Percentiles rank a stretch among this genome's conserved stretches.
phyloP scores from a whole-genome alignment of 1,140 invertebrate species.

The Tenebrio molitor region DNA sequence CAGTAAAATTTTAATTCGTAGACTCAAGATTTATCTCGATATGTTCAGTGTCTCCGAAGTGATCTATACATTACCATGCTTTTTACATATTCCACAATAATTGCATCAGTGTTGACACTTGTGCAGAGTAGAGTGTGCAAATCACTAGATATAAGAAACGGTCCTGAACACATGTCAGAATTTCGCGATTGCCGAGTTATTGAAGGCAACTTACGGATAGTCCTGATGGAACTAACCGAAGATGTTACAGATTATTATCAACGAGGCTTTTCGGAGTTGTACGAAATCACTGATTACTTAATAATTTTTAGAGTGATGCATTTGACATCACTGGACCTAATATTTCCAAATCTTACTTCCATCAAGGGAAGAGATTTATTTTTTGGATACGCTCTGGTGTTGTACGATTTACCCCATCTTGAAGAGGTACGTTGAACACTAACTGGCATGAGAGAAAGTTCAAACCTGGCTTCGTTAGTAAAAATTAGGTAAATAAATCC shows the following conservation, averaged over 20 bases:
- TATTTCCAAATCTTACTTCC: slow-evolving; percentile 95
- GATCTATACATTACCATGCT: no score
- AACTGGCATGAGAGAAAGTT: no score
- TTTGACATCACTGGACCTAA: slow-evolving; percentile 80
- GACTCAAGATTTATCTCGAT: no score
- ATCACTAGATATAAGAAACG: slow-evolving; percentile 57
- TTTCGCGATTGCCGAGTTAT: slow-evolving; percentile 66
- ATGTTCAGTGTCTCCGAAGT: no score
- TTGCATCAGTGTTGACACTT: no score
- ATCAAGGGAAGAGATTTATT: slow-evolving; percentile 90
- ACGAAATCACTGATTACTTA: slow-evolving; percentile 80
- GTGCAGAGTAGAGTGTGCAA: slow-evolving; percentile 55
- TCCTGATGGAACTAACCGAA: slow-evolving; percentile 74
- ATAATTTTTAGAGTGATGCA: slow-evolving; percentile 83
- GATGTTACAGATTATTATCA: slow-evolving; percentile 67
- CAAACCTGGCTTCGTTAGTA: no score
- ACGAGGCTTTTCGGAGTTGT: slow-evolving; percentile 73
- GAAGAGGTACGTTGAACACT: slow-evolving; percentile 52
- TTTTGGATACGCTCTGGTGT: slow-evolving; percentile 91
- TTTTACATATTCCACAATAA: no score
- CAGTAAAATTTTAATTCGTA: no score
- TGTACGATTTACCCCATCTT: slow-evolving; percentile 77
- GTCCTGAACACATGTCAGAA: slow-evolving; percentile 50
- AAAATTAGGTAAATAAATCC: no score
- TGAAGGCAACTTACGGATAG: slow-evolving; percentile 72